Evolutionary conservation across 1,140 invertebrate genomes (phyloP).

Genomic region (Drosophila saltans): DNA sequence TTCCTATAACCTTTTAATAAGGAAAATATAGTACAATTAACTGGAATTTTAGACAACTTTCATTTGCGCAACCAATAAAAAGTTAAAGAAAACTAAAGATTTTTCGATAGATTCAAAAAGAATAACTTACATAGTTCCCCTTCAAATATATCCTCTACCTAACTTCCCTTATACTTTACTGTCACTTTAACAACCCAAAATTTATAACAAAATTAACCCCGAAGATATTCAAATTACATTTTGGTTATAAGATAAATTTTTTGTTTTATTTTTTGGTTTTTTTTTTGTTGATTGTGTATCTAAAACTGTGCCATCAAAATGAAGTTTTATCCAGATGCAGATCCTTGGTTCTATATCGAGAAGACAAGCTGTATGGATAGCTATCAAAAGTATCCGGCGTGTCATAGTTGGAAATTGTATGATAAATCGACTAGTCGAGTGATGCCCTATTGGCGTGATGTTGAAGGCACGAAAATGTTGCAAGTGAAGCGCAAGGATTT

Average conservation of each 20-base stretch:
- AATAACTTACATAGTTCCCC: too few species aligned
- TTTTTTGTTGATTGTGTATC: not conserved
- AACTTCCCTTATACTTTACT: not conserved
- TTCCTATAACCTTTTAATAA: too few species aligned
- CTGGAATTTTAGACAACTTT: too few species aligned
- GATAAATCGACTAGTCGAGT: constrained; percentile 25
- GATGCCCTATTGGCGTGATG: constrained; percentile 65
- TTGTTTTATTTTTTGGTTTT: constrained; percentile 7
- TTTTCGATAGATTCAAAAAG: too few species aligned
- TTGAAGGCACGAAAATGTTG: constrained; percentile 42
- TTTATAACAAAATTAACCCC: not conserved
- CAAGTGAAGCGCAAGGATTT: constrained; percentile 50
- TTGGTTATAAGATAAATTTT: not conserved
- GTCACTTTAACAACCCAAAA: not conserved
- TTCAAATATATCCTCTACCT: too few species aligned
- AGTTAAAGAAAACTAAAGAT: too few species aligned
- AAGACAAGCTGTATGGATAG: constrained; percentile 44
- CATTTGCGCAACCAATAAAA: too few species aligned
- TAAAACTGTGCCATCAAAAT: constrained; percentile 25
- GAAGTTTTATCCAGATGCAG: constrained; percentile 51
- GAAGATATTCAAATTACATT: not conserved
- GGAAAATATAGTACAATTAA: too few species aligned
- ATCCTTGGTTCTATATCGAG: constrained; percentile 60
- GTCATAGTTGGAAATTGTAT: constrained; percentile 56
- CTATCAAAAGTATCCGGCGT: constrained; percentile 40